Evolutionary conservation across 2,113 vertebrate species (phyloP).

Genomic region (Oreochromis spilurus): DNA sequence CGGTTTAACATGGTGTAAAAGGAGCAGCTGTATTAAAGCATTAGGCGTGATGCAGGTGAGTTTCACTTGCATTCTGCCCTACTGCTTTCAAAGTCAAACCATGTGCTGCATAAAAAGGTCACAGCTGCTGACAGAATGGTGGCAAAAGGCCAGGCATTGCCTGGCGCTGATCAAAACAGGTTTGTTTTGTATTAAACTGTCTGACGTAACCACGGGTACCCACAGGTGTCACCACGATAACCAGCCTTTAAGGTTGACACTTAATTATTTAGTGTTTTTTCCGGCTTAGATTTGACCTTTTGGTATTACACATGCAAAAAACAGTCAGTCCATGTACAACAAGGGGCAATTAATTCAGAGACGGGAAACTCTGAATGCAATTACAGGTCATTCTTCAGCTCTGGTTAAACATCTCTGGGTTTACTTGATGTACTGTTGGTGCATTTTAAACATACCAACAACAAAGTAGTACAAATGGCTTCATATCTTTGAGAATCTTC

Average conservation of each 20-base stretch:
- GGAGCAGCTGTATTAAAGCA: not conserved
- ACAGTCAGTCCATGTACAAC: not conserved
- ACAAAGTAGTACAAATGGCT: not conserved
- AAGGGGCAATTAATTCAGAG: not conserved
- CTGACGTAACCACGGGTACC: rapidly evolving
- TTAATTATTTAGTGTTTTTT: not conserved
- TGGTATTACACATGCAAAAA: not conserved
- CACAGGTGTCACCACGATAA: not conserved
- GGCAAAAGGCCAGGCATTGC: not conserved
- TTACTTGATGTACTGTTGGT: not conserved
- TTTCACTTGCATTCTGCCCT: not conserved
- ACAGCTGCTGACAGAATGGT: not conserved
- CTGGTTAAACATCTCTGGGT: not conserved
- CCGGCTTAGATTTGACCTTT: not conserved
- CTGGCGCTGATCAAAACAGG: rapidly evolving
- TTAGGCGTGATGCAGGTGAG: not conserved
- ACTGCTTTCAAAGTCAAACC: not conserved
- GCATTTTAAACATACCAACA: not conserved
- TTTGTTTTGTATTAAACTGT: not conserved
- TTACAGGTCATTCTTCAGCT: not conserved
- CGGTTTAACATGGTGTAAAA: not conserved
- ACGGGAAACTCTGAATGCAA: not conserved
- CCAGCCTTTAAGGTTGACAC: not conserved
- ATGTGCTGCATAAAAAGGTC: not conserved
- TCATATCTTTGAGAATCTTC: not conserved